Base-by-base conservation (phyloP, 1,140 invertebrate species). In the Drosophila grimshawi region DNA sequence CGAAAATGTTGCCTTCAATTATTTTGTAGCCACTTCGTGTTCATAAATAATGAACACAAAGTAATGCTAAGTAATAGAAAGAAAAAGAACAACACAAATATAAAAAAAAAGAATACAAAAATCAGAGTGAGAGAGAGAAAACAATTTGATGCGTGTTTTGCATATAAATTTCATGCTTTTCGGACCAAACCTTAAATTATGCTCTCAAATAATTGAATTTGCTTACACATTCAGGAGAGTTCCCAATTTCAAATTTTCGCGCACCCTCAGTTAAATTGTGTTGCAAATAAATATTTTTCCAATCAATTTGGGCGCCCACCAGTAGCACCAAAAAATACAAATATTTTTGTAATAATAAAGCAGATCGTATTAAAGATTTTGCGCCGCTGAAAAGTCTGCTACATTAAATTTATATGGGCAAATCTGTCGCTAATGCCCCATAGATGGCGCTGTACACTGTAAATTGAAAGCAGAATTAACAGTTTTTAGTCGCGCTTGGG, bases 121-220 rank as follows among this genome's bases (percentile, higher is more conserved):
- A 19, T 19, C 19, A 19, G 19, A 19, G 19, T 19, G 19, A 43
- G 32, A 70, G 32, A 70, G 51, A 55, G 29, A 62, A 62, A 73
- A 63, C 74, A 81, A 81, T 89, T 89, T 90, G 69, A 89, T 89
- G 85, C 85, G 85, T 89, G 85, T 89, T 89, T 89, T 89, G 85
- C 85, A 89, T 89, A 89, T 89, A 89, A 89, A 89, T 89, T 89
- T 89, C 62, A 73, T 85, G 86, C 55, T 89, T 71, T 81, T 43
- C 39, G 39, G 30, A 33, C 19, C 59, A 53, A 76, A 39, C 32
- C 65, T 61, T 65, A 81, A 89, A 89, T 89, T 89, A 89, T 89
- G 85, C 83, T 78, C 65, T 71, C 75, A 89, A 89, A 89, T 89
- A 89, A 89, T 89, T 89, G 85, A 89, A 89, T 89, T 89, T 85